Evolutionary conservation across 2,888 invertebrate genomes (phyloP), one percentile per base, ranked within the genome.

Genomic region (Scaptomyza polygonia): DNA sequence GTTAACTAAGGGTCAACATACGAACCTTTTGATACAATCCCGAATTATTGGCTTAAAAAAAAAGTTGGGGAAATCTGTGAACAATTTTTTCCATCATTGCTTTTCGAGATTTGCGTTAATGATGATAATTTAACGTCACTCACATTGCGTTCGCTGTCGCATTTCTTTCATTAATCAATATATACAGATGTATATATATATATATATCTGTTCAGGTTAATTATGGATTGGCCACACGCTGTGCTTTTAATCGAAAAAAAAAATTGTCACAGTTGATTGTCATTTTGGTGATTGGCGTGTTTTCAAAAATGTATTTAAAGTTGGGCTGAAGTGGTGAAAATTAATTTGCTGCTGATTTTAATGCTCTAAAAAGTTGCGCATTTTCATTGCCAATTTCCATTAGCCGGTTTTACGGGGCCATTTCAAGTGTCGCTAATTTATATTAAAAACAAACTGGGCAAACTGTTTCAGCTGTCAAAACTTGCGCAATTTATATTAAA

Each of bases 401-500:
- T 54, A 49, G 74, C 21, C 45, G 25, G 44, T 56, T 55, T 59
- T 0, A 2, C 1, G 27, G 43, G 16, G 3, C 7, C 21, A 21
- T 36, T 63, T 53, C 29, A 48, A 56, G 42, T 43, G 45, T 67
- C 47, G 67, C 68, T 61, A 74, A 74, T 72, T 74, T 72, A 75
- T 74, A 59, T 72, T 71, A 34, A 67, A 74, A 75, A 57, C 56
- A 67, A 39, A 74, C 72, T 69, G 69, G 48, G 72, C 9, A 76
- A 75, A 80, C 59, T 76, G 81, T 67, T 70, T 58, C 16, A 59
- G 56, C 87, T 84, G 84, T 85, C 84, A 86, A 76, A 85, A 86
- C 72, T 85, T 85, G 73, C 52, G 74, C 82, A 79, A 85, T 85
- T 86, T 85, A 73, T 85, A 86, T 86, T 78, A 76, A 86, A 78